A percentile compares a stretch with the other conserved stretches of the same genome.
Conservation (phyloP, 2,113 vertebrate genomes). For the Myotis lucifugus region DNA sequence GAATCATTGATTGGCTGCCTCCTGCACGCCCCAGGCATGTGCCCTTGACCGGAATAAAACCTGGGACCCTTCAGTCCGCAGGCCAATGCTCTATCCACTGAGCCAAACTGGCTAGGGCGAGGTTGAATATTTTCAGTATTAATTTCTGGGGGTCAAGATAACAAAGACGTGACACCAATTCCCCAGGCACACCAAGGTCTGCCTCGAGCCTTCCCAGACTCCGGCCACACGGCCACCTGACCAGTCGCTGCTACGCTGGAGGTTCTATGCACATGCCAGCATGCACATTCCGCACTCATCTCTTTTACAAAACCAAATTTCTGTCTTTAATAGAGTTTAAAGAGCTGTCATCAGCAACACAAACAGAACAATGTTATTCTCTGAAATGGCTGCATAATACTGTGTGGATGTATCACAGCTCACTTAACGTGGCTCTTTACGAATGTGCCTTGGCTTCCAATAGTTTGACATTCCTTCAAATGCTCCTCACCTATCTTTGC, state of each 20-base stretch:
- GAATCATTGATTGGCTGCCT: too few species aligned
- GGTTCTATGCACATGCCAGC: not conserved
- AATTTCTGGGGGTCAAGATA: not conserved
- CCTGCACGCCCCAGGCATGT: too few species aligned
- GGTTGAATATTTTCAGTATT: not conserved
- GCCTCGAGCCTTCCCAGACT: not conserved
- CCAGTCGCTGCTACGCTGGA: not conserved
- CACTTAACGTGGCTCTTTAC: conserved; percentile 18
- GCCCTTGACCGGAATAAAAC: too few species aligned
- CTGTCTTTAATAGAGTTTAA: not conserved
- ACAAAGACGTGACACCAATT: not conserved
- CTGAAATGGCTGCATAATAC: not conserved
- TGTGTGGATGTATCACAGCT: not conserved
- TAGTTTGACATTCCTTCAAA: not conserved
- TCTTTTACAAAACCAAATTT: not conserved
- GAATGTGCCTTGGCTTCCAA: not conserved
- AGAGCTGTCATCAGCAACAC: not conserved
- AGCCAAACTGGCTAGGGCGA: not conserved
- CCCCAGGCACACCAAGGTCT: not conserved
- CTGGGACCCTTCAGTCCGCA: too few species aligned
- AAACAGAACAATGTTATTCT: not conserved
- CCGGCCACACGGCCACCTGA: not conserved
- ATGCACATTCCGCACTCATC: not conserved
- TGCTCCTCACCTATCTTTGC: not conserved
- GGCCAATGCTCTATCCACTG: too few species aligned